Percentiles rank a stretch among this genome's conserved stretches.
Evolutionary conservation across 2,888 invertebrate species (phyloP).

Genomic region (Pollenia angustigena): DNA sequence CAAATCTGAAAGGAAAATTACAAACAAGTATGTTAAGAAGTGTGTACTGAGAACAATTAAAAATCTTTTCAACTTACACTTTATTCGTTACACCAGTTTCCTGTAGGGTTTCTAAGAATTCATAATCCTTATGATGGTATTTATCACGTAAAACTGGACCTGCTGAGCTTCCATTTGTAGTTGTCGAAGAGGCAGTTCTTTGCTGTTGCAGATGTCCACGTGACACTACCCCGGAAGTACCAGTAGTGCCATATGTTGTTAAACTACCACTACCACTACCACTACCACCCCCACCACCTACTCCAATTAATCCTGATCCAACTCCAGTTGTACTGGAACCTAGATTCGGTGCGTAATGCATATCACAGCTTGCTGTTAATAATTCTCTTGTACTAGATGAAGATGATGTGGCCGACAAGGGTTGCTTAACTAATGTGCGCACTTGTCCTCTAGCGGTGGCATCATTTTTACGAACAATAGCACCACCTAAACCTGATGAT

Average conservation of each 20-base stretch:
- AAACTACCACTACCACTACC: constrained; percentile 72
- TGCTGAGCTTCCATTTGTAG: constrained; percentile 72
- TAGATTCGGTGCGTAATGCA: constrained; percentile 77
- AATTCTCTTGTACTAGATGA: constrained; percentile 76
- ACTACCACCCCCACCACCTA: constrained; percentile 72
- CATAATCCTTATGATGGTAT: constrained; percentile 81
- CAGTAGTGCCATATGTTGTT: constrained; percentile 48
- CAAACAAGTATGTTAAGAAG: not conserved
- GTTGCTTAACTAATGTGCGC: constrained; percentile 75
- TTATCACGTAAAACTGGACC: constrained; percentile 77
- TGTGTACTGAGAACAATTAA: not conserved
- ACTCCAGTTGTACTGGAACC: constrained; percentile 68
- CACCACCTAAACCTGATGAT: constrained; percentile 64
- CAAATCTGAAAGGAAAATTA: constrained; percentile 77
- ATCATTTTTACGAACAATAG: constrained; percentile 56
- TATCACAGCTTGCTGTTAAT: constrained; percentile 80
- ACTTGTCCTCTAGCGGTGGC: constrained; percentile 75
- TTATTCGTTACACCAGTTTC: constrained; percentile 84
- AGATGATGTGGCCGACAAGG: constrained; percentile 74
- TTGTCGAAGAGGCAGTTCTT: constrained; percentile 45
- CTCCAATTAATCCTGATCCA: constrained; percentile 61
- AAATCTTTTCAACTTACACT: constrained; percentile 78
- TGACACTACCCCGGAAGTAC: constrained; percentile 52
- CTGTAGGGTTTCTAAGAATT: constrained; percentile 82
- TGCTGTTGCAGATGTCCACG: constrained; percentile 61